Conservation (phyloP, 1,140 invertebrate genomes). For the Ephestia elutella region DNA sequence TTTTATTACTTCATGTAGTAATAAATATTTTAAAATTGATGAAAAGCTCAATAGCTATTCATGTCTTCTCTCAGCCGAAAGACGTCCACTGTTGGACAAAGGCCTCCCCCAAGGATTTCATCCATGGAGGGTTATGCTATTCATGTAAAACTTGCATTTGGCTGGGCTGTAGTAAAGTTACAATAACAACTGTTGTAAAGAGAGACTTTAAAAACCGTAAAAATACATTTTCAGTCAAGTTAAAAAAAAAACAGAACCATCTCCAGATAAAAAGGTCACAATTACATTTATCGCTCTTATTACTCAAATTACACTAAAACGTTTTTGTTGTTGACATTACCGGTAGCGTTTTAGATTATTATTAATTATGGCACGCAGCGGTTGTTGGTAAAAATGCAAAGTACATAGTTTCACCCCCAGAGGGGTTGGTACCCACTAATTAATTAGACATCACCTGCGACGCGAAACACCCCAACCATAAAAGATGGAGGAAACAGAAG, state of each 20-base stretch:
- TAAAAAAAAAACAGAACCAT: not conserved
- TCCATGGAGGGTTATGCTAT: no score
- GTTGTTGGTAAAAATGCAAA: constrained; percentile 55
- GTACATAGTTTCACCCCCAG: constrained; percentile 54
- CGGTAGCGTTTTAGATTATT: constrained; percentile 32
- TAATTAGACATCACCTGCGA: constrained; percentile 62
- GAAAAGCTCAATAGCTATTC: no score
- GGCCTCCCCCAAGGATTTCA: no score
- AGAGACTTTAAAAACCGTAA: no score
- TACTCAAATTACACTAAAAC: constrained; percentile 4
- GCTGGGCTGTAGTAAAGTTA: no score
- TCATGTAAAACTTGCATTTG: no score
- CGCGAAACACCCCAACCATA: constrained; percentile 21
- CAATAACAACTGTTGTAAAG: no score
- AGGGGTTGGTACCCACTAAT: constrained; percentile 42
- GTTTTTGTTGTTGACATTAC: constrained; percentile 25
- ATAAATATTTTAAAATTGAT: no score
- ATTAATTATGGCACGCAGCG: constrained; percentile 41
- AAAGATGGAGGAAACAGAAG: not conserved
- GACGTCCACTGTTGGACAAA: no score
- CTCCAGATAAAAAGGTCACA: not conserved
- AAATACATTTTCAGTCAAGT: not conserved
- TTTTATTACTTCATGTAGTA: no score
- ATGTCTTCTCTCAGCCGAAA: no score
- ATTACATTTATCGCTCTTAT: not conserved